Evolutionary conservation across 2,113 vertebrate species (phyloP).

Genomic region (Pteronura brasiliensis): DNA sequence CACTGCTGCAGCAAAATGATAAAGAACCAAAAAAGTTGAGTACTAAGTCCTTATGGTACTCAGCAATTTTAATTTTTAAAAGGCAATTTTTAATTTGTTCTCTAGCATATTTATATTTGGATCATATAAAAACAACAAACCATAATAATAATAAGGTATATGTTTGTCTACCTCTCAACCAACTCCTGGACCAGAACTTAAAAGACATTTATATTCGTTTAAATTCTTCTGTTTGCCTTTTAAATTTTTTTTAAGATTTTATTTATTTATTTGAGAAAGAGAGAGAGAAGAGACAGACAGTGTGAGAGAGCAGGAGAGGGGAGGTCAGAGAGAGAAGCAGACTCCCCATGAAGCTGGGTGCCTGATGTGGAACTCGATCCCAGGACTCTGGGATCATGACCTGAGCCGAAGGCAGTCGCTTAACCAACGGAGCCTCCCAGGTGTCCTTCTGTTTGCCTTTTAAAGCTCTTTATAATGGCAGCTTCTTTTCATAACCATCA

Average conservation of each 20-base stretch:
- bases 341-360: no score
- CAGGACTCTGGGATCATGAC: no score
- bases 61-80: constrained; percentile 6
- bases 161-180: neutral
- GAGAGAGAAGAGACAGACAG: no score
- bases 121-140: neutral
- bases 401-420: no score
- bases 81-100: neutral
- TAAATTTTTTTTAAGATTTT: neutral
- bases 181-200: neutral
- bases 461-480: neutral
- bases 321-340: no score
- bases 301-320: no score
- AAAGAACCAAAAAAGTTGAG: neutral
- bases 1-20: neutral
- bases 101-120: neutral
- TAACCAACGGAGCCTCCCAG: no score
- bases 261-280: no score
- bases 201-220: neutral
- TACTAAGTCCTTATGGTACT: neutral
- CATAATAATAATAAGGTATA: neutral
- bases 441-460: neutral
- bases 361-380: no score
- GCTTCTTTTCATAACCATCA: neutral
- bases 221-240: neutral